Base-by-base conservation (phyloP, 2,113 vertebrate genomes). In the Trachemys scripta region DNA sequence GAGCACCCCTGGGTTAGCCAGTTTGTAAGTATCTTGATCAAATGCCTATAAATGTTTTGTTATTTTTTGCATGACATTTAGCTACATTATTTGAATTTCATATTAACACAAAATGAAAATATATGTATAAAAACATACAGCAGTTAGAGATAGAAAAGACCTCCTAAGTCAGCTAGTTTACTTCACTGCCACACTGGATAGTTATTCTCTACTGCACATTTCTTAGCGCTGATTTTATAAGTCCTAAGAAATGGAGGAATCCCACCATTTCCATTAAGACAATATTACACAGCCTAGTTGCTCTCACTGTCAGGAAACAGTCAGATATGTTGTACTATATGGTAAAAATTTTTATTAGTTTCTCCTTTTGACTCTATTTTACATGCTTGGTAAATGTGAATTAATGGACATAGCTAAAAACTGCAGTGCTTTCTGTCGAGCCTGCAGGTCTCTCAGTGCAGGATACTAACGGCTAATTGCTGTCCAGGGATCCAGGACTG, bases 231-330 rank as follows among this genome's bases (percentile, higher is more conserved):
- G 47, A 87, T 92, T 96, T 92, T 85, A 3, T 94, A 84, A 80
- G 92, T 83, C 49, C 87, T 88, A 95, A 95, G 94, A 85, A 95
- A 88, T 80, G 84, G 75, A 94, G 85, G 94, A 90, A 92, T 97
- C 87, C 38, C 45, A 50, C 85, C 13, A 53, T 89, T 93, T 95
- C 92, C 53, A 17, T 20, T 91, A 85, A 82, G 75, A 72, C 27
- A 84, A 29, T 80, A 88, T 94, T 90, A 89, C 56, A 84, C 42
- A 93, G 84, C 50, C 89, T 54, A 82, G 20, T 53, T 25, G 5
- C 31, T 88, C 56, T 94, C 78, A 79, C 83, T 86, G 19, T 94
- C 92, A 95, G 90, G 62, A 97, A 94, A 90, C 82, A 9, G 95
- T 95, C 76, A 89, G 88, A 83, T 82, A 38, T 75, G 88, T 45